Percentiles rank a stretch among this genome's conserved stretches.
These are phyloP conservation scores for Rhinichthys klamathensis DNA, from an alignment of 2,113 vertebrate species.

Conservation along the genomic window DNA sequence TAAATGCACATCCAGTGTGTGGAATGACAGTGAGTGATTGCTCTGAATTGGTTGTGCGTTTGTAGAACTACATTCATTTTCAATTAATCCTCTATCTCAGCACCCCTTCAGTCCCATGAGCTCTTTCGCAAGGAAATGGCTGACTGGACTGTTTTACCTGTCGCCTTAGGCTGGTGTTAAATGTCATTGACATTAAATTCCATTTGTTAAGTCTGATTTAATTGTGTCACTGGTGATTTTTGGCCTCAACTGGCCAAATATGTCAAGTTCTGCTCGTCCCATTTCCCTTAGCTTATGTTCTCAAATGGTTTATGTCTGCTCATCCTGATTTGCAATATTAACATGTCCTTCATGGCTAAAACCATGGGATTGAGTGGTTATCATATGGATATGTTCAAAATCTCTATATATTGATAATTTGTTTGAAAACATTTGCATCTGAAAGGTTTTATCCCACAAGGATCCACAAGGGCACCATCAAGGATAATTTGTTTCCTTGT, in stretches of 20 bases:
- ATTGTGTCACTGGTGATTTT: conserved; percentile 73
- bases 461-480: not conserved
- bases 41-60: not conserved
- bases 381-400: not conserved
- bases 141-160: conserved; percentile 91
- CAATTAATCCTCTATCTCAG: conserved; percentile 83
- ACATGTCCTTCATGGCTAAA: conserved; percentile 6
- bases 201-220: conserved; percentile 74
- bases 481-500: conserved; percentile 1
- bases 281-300: conserved; percentile 16
- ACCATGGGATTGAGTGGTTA: not conserved
- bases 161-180: conserved; percentile 91
- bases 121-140: conserved; percentile 76
- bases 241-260: conserved; percentile 52
- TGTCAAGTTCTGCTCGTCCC: not conserved
- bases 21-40: conserved; percentile 33
- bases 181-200: conserved; percentile 87
- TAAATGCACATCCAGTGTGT: not conserved
- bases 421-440: conserved; percentile 26
- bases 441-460: conserved; percentile 10
- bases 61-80: conserved; percentile 31
- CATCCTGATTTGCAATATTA: not conserved
- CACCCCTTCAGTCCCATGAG: conserved; percentile 66
- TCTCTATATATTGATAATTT: conserved; percentile 20
- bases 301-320: conserved; percentile 14